Conservation (phyloP, 2,888 invertebrate genomes). For the Bembecia ichneumoniformis region DNA sequence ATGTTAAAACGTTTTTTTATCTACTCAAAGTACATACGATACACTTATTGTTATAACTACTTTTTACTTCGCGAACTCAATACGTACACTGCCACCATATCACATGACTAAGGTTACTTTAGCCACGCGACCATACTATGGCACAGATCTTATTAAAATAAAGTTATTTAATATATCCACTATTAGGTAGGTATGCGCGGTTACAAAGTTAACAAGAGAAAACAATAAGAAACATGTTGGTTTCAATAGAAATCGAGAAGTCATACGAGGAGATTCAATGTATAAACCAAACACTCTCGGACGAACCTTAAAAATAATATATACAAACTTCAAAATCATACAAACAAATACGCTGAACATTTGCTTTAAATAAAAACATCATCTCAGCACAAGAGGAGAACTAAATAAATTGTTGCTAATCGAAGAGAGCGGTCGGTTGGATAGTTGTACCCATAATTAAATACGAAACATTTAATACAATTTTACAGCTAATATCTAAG, state of each 20-base stretch:
- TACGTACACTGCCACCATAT: constrained; percentile 54
- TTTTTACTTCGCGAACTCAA: constrained; percentile 56
- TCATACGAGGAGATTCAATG: constrained; percentile 41
- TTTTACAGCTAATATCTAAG: constrained; percentile 70
- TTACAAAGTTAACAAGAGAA: neutral
- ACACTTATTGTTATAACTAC: constrained; percentile 38
- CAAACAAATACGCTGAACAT: constrained; percentile 18
- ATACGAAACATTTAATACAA: constrained; percentile 70
- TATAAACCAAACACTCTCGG: constrained; percentile 32
- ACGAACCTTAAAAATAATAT: constrained; percentile 69
- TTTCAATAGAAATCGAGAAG: constrained; percentile 23
- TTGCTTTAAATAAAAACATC: too few relatives aligned
- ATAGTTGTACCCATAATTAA: constrained; percentile 65
- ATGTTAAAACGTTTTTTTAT: constrained; percentile 47
- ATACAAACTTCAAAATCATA: constrained; percentile 65
- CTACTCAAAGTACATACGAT: constrained; percentile 55
- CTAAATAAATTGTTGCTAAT: constrained; percentile 40
- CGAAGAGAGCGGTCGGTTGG: constrained; percentile 68
- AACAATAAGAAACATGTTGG: neutral
- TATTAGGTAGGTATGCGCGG: neutral
- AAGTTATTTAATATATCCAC: neutral
- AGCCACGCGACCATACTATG: constrained; percentile 31
- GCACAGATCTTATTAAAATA: constrained; percentile 54
- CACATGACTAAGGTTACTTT: too few relatives aligned
- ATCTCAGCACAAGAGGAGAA: too few relatives aligned